These are phyloP conservation scores for Chelonoidis abingdonii DNA, from an alignment of 2,113 vertebrate genomes.

Conservation along the genomic window DNA sequence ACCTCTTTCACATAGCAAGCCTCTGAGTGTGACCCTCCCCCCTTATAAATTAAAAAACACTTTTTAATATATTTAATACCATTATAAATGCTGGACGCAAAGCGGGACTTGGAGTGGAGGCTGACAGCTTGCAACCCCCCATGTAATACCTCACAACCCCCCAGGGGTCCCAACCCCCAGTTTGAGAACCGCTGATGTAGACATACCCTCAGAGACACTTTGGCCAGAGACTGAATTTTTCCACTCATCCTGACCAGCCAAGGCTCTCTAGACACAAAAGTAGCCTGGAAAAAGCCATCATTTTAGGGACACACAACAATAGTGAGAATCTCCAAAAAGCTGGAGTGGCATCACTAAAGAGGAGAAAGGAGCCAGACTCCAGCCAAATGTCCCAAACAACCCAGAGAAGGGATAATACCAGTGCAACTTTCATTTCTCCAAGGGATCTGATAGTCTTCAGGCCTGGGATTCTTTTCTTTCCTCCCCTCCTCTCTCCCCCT, in stretches of 20 bases:
- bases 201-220: background rate
- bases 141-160: no score
- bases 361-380: background rate
- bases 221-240: background rate
- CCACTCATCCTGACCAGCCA: background rate
- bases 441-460: background rate
- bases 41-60: no score
- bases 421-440: background rate
- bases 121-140: no score
- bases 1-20: no score
- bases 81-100: no score
- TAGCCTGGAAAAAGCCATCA: background rate
- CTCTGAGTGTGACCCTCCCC: no score
- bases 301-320: background rate
- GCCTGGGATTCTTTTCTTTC: background rate
- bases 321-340: background rate
- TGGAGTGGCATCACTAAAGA: background rate
- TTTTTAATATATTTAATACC: no score
- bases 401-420: background rate
- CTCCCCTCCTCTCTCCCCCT: background rate
- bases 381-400: background rate
- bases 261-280: background rate
- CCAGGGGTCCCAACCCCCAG: no score
- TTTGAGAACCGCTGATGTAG: no score
- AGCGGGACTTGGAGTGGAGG: no score